Evolutionary conservation across 1,140 invertebrate species (phyloP).

Genomic region (Rhagoletis zephyria): DNA sequence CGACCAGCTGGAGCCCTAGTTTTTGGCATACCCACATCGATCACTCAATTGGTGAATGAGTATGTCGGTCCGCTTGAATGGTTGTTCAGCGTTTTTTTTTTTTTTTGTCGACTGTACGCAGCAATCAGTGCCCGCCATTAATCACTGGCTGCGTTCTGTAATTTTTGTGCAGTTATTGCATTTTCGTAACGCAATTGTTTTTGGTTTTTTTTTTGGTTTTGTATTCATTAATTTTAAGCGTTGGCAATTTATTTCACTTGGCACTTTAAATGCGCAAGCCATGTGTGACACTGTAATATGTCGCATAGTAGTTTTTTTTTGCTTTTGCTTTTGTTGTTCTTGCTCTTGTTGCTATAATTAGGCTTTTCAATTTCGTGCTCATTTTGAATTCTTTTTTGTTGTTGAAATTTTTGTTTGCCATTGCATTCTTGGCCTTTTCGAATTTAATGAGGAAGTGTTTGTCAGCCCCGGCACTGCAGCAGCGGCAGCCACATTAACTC

Average conservation of each 20-base stretch:
- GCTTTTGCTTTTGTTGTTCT: not conserved
- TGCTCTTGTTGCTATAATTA: not conserved
- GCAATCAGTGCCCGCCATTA: slow-evolving; percentile 20
- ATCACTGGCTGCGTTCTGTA: not conserved
- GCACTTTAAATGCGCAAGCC: not conserved
- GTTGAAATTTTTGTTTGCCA: not conserved
- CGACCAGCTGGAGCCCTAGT: not conserved
- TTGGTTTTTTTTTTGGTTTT: not conserved
- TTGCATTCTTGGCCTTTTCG: not conserved
- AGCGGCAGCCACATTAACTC: not conserved
- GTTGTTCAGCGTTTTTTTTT: not conserved
- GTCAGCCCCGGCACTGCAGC: not conserved
- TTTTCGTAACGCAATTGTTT: not conserved
- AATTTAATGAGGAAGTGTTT: slow-evolving; percentile 52
- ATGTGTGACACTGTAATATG: not conserved
- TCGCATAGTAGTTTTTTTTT: not conserved
- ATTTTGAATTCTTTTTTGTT: not conserved
- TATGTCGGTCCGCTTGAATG: not conserved
- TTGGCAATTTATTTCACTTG: slow-evolving; percentile 40
- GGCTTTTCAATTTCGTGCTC: not conserved
- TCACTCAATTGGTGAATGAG: slow-evolving; percentile 44
- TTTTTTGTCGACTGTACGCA: not conserved
- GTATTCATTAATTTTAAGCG: slow-evolving; percentile 21
- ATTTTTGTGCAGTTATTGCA: not conserved
- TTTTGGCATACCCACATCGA: slow-evolving; percentile 34